Base-by-base conservation (phyloP, 2,888 invertebrate species). In the Junonia oenone region DNA sequence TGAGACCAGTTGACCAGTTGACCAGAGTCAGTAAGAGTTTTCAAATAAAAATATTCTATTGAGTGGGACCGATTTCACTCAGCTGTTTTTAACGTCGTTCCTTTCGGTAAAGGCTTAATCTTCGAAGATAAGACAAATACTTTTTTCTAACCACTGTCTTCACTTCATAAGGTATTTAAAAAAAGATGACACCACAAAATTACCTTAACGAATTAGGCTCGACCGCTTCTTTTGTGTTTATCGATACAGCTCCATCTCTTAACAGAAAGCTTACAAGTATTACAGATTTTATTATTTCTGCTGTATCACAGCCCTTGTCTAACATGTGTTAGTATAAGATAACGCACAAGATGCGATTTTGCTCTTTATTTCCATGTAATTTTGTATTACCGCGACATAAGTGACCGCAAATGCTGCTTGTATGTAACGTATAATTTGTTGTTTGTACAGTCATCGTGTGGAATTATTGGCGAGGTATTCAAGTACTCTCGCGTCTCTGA, bases 401-500 rank as follows among this genome's bases (percentile, higher is more conserved):
- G 22, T 33, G 15, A 55, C 27, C 22, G 57, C 57, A 55, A 54
- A 37, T 43, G 40, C 52, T 56, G 37, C 49, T 55, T 61, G 59
- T 54, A 51, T 38, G 55, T 54, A 53, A 60, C 45, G 38, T 55
- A 58, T 56, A 63, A 63, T 63, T 63, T 61, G 62, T 64, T 64
- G 61, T 68, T 69, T 66, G 68, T 65, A 65, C 56, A 72, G 69
- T 68, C 71, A 72, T 68, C 66, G 68, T 59, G 63, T 58, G 51
- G 62, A 65, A 64, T 65, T 63, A 66, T 66, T 67, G 69, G 73
- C 71, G 68, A 69, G 68, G 65, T 64, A 61, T 63, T 68, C 67
- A 55, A 81, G 75, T 73, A 74, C 70, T 69, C 73, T 66, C 68
- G 59, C 63, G 57, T 66, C 62, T 66, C 57, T 35, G 56, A 67